Evolutionary conservation across 1,140 invertebrate genomes (phyloP).

Genomic region (Drosophila arawakana): DNA sequence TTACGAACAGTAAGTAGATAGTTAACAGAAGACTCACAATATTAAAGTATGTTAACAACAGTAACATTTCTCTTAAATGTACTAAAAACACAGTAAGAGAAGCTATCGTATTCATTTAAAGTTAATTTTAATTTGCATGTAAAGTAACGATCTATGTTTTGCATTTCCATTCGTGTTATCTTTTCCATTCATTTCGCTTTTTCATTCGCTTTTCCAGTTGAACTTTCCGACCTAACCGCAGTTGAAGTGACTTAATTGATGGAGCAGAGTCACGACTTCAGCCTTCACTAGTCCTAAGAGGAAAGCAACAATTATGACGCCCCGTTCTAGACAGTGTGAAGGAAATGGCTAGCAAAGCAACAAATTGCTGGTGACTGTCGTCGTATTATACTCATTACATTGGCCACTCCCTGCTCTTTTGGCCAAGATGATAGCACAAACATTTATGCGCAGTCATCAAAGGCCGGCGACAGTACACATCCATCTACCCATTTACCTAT

Average conservation of each 20-base stretch:
- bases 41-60: too few relatives aligned
- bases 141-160: neutral
- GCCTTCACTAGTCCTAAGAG: neutral
- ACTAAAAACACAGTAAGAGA: too few relatives aligned
- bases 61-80: too few relatives aligned
- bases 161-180: slow-evolving; percentile 5
- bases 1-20: too few relatives aligned
- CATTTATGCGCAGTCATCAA: slow-evolving; percentile 49
- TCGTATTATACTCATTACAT: slow-evolving; percentile 64
- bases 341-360: slow-evolving; percentile 26
- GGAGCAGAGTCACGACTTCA: slow-evolving; percentile 21
- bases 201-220: neutral
- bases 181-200: neutral
- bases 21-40: neutral
- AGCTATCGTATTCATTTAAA: neutral
- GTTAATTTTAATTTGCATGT: neutral
- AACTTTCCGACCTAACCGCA: neutral
- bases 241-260: slow-evolving; percentile 35
- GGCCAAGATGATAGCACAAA: slow-evolving; percentile 23
- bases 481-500: neutral
- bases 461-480: neutral
- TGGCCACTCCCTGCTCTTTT: neutral
- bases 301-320: slow-evolving; percentile 61
- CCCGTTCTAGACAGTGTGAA: slow-evolving; percentile 9
- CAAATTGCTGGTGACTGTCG: slow-evolving; percentile 64